Conservation (phyloP, 2,797 vertebrate species). For the Galago senegalensis region DNA sequence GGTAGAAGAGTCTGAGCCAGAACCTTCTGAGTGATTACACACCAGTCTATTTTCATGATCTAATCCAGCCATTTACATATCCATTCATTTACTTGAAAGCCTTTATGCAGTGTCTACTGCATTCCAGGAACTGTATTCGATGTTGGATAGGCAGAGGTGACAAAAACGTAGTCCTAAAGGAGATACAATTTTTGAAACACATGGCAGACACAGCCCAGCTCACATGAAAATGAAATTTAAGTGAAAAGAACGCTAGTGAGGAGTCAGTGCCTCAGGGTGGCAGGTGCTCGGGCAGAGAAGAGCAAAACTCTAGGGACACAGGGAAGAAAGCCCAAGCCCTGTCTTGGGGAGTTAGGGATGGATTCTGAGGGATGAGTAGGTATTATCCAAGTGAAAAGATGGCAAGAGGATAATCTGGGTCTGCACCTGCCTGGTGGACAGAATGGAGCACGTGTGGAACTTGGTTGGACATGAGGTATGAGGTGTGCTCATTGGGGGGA, state of each 20-base stretch:
- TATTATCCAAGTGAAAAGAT: background rate
- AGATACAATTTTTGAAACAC: background rate
- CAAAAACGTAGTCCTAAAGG: fast-evolving
- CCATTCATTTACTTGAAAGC: background rate
- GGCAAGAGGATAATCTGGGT: fast-evolving
- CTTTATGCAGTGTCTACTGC: fast-evolving
- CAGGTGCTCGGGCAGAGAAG: fast-evolving
- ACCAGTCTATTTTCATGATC: background rate
- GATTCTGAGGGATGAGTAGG: background rate
- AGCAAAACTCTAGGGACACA: fast-evolving
- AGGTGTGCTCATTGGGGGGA: fast-evolving
- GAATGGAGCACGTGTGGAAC: fast-evolving
- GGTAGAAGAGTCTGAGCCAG: background rate
- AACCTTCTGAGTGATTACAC: fast-evolving
- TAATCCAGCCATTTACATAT: background rate
- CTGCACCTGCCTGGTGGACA: fast-evolving
- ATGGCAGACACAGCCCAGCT: background rate
- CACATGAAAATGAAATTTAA: background rate
- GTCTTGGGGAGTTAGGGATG: no score
- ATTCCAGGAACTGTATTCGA: background rate
- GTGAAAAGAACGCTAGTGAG: background rate
- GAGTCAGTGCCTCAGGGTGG: fast-evolving
- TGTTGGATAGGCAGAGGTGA: background rate
- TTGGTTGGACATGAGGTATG: fast-evolving
- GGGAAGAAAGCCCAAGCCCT: background rate